Conservation (phyloP, 2,113 vertebrate species). For the Hystrix cristata region DNA sequence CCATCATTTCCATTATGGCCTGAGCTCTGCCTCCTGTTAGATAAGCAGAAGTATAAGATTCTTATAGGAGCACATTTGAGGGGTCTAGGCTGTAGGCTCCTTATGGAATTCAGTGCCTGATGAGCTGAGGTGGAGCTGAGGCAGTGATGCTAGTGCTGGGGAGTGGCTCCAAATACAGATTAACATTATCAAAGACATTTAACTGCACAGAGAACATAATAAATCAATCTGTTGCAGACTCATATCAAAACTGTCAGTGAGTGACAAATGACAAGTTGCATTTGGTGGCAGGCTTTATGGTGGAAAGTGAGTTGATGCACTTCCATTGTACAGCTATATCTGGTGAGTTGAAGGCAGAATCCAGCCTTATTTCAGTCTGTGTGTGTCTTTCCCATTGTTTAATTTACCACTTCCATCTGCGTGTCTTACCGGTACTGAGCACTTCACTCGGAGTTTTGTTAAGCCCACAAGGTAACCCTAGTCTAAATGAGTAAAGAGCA, state of each 20-base stretch:
- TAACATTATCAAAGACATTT: background rate
- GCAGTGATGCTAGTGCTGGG: background rate
- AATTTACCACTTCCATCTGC: background rate
- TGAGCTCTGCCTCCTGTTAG: background rate
- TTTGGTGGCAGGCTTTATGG: background rate
- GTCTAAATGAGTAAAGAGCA: background rate
- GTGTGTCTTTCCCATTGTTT: background rate
- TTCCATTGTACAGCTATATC: background rate
- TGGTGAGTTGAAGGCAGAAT: background rate
- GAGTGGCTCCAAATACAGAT: background rate
- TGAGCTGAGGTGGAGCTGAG: background rate
- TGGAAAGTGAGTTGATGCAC: background rate
- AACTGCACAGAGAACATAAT: background rate
- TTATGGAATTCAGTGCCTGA: background rate
- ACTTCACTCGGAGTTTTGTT: background rate
- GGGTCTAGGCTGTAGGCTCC: background rate
- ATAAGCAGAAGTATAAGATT: background rate
- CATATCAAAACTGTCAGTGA: background rate
- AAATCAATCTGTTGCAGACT: background rate
- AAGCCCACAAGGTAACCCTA: background rate
- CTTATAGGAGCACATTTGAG: background rate
- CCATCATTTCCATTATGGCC: background rate
- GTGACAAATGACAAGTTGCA: background rate
- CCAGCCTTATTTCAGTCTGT: background rate
- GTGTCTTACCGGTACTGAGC: background rate